Evolutionary conservation across 2,888 invertebrate species (phyloP).

Genomic region (Hyles lineata): DNA sequence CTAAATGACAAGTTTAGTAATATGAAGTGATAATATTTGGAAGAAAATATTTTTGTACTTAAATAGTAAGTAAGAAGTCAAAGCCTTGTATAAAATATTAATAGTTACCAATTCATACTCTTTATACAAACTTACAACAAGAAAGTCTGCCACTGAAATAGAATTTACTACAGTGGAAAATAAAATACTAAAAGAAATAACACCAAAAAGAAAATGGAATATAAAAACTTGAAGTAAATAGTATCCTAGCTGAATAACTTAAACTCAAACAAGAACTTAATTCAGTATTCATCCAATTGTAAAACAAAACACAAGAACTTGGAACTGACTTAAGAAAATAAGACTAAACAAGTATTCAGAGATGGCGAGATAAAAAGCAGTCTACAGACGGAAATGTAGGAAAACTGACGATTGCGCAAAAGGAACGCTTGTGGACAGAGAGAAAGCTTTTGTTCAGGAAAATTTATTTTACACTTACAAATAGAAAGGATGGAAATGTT

Average conservation of each 20-base stretch:
- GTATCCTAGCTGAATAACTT: neutral
- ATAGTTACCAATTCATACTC: too few relatives aligned
- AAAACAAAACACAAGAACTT: slow-evolving; percentile 17
- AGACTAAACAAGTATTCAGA: slow-evolving; percentile 16
- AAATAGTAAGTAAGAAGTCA: too few relatives aligned
- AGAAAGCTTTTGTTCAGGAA: neutral
- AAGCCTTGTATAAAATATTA: too few relatives aligned
- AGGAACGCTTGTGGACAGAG: slow-evolving; percentile 6
- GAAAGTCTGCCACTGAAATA: neutral
- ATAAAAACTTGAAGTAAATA: neutral
- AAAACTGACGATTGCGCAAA: slow-evolving; percentile 15
- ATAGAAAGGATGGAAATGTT: neutral
- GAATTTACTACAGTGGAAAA: neutral
- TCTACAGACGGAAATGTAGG: slow-evolving; percentile 25
- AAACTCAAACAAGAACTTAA: slow-evolving; percentile 13
- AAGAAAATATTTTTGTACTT: neutral
- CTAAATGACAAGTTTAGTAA: neutral
- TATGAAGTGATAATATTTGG: neutral
- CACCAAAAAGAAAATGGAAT: neutral
- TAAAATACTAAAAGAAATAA: neutral
- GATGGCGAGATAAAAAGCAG: slow-evolving; percentile 26
- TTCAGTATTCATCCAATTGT: slow-evolving; percentile 20
- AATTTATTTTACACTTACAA: neutral
- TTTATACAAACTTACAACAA: neutral
- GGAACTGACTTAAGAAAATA: slow-evolving; percentile 21